Conservation (phyloP, 2,888 invertebrate species). For the Morinoia aosen region DNA sequence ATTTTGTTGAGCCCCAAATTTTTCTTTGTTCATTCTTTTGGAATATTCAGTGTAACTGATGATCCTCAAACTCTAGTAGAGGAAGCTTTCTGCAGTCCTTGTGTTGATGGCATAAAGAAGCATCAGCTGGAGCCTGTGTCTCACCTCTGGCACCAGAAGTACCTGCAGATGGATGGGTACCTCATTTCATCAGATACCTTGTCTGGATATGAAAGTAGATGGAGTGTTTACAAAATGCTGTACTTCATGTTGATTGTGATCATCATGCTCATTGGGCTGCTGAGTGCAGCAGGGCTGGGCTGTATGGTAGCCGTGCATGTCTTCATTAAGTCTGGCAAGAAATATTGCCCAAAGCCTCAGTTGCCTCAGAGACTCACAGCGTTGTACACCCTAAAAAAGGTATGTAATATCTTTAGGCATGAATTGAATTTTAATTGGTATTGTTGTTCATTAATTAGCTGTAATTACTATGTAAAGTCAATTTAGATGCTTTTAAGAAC, state of each 20-base stretch:
- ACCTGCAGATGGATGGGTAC: background rate
- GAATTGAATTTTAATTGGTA: too few species aligned
- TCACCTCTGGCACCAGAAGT: constrained; percentile 2
- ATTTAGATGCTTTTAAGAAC: too few species aligned
- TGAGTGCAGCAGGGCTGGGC: constrained; percentile 15
- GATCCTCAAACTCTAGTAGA: background rate
- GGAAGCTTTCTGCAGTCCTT: constrained; percentile 8
- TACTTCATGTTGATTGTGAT: background rate
- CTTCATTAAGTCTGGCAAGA: background rate
- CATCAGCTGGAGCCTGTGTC: background rate
- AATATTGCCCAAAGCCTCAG: constrained; percentile 23
- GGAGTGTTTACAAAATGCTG: constrained; percentile 1
- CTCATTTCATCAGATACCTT: background rate
- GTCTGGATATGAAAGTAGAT: background rate
- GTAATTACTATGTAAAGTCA: too few species aligned
- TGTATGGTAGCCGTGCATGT: constrained; percentile 19
- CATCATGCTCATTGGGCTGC: constrained; percentile 1
- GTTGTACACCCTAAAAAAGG: background rate
- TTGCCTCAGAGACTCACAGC: constrained; percentile 18
- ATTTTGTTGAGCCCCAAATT: background rate
- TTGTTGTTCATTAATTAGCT: too few species aligned
- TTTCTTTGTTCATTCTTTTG: background rate
- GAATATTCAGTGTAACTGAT: background rate
- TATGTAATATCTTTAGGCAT: too few species aligned
- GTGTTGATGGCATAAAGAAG: background rate